Evolutionary conservation across 2,888 invertebrate genomes (phyloP), one percentile per base, ranked within the genome.

Genomic region (Archips xylosteana): DNA sequence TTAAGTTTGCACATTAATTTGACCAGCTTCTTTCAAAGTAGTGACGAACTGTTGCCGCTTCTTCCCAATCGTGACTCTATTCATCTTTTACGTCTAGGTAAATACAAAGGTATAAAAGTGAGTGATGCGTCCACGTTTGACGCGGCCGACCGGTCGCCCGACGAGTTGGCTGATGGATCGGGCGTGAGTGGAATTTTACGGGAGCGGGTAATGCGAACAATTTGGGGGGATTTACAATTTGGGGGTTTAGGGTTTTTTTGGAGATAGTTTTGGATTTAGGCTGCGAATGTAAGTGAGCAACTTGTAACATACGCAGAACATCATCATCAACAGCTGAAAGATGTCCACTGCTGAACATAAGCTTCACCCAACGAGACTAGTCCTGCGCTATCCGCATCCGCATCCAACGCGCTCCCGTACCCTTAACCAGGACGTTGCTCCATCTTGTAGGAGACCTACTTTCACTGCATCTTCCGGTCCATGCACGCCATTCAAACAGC

Each of bases 21-120:
- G 23, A 23, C 23, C 23, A 23, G 23, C 23, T 23, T 23, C 23
- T 23, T 23, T 23, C 23, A 23, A 23, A 23, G 23, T 23, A 23
- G 23, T 23, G 23, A 23, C 23, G 23, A 23, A 39, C 4, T 6
- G 39, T 6, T 39, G 59, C 10, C 45, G 54, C 6, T 45, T 70
- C 69, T 70, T 2, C 1, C n/a, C 0, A 0, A 76, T 64, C 34
- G 0, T 15, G 70, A 15, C 59, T 87, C 89, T 89, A 81, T 70
- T 87, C 85, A 87, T 85, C 88, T 89, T 89, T 89, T 88, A 90
- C 88, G 88, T 83, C 89, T 90, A 92, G 90, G 91, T 91, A 91
- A 92, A 91, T 91, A 91, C 85, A 85, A 79, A 84, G 87, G 86
- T 89, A 89, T 90, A 90, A 91, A 91, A 89, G 89, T 92, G 92